A percentile compares a stretch with the other conserved stretches of the same genome.
These are phyloP conservation scores for Champsocephalus esox DNA, from an alignment of 2,797 vertebrate species.

Conservation along the genomic window DNA sequence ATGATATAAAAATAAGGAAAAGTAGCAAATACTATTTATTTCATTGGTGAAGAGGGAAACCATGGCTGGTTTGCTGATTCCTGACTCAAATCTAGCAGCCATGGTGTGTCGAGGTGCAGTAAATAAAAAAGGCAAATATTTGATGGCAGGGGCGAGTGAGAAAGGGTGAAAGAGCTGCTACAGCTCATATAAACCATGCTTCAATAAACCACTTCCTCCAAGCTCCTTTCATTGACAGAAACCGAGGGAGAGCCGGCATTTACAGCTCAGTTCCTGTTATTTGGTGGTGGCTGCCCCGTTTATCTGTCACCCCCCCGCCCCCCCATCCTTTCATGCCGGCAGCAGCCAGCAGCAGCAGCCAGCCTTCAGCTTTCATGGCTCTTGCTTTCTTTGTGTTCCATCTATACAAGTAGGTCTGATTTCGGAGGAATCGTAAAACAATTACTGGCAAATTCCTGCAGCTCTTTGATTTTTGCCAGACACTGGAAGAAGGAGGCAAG, in stretches of 20 bases:
- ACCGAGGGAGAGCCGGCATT: slow-evolving; percentile 87
- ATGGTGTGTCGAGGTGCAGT: slow-evolving; percentile 45
- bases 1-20: background rate
- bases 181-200: slow-evolving; percentile 84
- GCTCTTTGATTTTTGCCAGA: slow-evolving; percentile 81
- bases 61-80: background rate
- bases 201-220: slow-evolving; percentile 89
- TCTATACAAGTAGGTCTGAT: slow-evolving; percentile 91
- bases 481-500: background rate
- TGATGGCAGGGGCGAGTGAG: slow-evolving; percentile 68
- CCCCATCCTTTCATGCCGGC: slow-evolving; percentile 87
- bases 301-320: slow-evolving; percentile 76
- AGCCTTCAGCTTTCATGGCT: slow-evolving; percentile 87
- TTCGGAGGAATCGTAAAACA: slow-evolving; percentile 92
- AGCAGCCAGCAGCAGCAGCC: slow-evolving; percentile 77
- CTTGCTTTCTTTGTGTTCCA: slow-evolving; percentile 86
- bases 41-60: slow-evolving; percentile 22
- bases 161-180: slow-evolving; percentile 75
- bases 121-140: slow-evolving; percentile 73
- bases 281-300: slow-evolving; percentile 80
- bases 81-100: slow-evolving; percentile 26
- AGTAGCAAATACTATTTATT: background rate
- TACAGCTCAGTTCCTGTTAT: slow-evolving; percentile 95
- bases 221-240: slow-evolving; percentile 88
- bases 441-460: slow-evolving; percentile 88